Percentiles rank a stretch among this genome's conserved stretches.
Conservation (phyloP, 2,888 invertebrate genomes). For the Marasmarcha lunaedactyla region DNA sequence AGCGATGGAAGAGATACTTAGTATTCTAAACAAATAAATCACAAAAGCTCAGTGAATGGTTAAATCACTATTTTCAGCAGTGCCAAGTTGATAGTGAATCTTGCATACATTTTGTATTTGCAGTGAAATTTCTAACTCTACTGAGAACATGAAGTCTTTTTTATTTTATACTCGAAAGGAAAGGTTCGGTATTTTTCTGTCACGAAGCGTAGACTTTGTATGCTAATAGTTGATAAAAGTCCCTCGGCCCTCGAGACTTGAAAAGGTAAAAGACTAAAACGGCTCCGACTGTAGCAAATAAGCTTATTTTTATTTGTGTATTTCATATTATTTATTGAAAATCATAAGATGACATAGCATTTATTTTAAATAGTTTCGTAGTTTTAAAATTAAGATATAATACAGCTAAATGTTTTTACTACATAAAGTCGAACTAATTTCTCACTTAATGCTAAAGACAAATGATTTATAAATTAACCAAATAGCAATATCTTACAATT, state of each 20-base stretch:
- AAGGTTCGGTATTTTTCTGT: conserved; percentile 24
- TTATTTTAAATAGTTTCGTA: too few species aligned
- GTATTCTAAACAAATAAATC: too few species aligned
- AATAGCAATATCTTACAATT: too few species aligned
- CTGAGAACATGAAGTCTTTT: conserved; percentile 23
- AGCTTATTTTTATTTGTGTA: conserved; percentile 6
- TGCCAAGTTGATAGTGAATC: conserved; percentile 30
- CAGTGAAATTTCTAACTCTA: conserved; percentile 19
- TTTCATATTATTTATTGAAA: not conserved
- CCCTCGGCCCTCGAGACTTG: conserved; percentile 12
- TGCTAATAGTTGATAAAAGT: conserved; percentile 37
- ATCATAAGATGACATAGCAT: too few species aligned
- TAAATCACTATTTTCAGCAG: conserved; percentile 24
- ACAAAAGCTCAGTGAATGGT: conserved; percentile 14
- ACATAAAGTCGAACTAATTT: too few species aligned
- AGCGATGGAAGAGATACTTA: too few species aligned
- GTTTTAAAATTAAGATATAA: too few species aligned
- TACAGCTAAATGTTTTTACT: too few species aligned
- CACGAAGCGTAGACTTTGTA: conserved; percentile 45
- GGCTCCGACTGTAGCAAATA: conserved; percentile 16
- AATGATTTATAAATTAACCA: too few species aligned
- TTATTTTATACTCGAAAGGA: conserved; percentile 20
- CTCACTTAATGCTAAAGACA: too few species aligned
- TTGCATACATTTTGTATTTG: conserved; percentile 36
- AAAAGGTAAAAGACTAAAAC: conserved; percentile 3